Conservation (phyloP, 2,113 vertebrate genomes). For the Hippocampus mohnikei region DNA sequence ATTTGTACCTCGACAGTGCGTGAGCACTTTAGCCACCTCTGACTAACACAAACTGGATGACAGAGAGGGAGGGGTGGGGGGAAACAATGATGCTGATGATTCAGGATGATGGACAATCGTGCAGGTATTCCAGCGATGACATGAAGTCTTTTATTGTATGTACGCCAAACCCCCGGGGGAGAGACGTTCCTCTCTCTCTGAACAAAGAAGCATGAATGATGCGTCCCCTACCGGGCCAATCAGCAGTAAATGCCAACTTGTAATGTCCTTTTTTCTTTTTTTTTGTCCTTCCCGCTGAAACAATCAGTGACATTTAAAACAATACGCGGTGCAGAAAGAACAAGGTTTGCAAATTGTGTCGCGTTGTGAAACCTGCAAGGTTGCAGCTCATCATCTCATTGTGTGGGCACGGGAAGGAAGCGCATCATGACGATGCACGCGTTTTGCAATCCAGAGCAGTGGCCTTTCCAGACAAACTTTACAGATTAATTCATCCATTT, state of each 20-base stretch:
- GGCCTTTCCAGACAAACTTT: background rate
- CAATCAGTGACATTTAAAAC: slow-evolving; percentile 19
- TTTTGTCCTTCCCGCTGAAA: background rate
- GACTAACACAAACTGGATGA: background rate
- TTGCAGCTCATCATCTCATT: background rate
- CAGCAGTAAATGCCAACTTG: slow-evolving; percentile 32
- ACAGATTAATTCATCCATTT: too few relatives aligned
- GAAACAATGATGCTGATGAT: background rate
- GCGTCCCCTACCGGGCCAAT: slow-evolving; percentile 26
- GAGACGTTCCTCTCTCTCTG: slow-evolving; percentile 7
- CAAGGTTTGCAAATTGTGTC: background rate
- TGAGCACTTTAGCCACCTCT: background rate
- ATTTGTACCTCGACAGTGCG: too few relatives aligned
- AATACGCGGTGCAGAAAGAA: background rate
- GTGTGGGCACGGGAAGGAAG: background rate
- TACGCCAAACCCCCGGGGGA: background rate
- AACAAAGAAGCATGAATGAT: slow-evolving; percentile 30
- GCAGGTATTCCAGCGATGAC: slow-evolving; percentile 4
- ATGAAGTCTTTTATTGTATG: background rate
- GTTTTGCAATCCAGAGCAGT: background rate
- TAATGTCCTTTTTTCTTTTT: slow-evolving; percentile 7
- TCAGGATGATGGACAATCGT: background rate
- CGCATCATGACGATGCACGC: background rate
- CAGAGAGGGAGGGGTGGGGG: background rate
- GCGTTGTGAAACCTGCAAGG: background rate